phyloP scores from a whole-genome alignment of 1,140 invertebrate species.

The Leptinotarsa defecta region DNA sequence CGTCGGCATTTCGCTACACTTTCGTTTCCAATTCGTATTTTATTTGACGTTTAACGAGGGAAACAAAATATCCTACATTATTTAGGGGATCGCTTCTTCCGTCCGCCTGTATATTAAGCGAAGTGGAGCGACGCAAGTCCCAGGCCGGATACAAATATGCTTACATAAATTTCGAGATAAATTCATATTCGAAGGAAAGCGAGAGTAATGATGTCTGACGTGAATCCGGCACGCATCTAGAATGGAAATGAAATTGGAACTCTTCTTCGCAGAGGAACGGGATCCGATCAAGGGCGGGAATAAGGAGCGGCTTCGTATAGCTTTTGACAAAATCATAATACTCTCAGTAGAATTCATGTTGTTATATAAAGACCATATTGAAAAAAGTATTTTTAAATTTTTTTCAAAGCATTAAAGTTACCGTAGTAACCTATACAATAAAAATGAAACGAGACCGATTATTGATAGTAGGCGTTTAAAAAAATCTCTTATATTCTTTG shows the following conservation, averaged over 20 bases:
- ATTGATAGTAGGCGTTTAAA: no score
- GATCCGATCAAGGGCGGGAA: not conserved
- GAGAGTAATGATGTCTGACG: conserved; percentile 3
- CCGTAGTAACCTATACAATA: no score
- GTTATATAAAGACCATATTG: no score
- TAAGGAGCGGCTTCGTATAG: no score
- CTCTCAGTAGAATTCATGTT: no score
- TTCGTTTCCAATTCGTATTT: not conserved
- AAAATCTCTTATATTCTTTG: no score
- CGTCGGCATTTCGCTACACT: not conserved
- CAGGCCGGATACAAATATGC: not conserved
- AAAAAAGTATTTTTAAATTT: no score
- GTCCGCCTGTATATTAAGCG: not conserved
- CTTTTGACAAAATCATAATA: no score
- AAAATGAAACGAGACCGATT: no score
- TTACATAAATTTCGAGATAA: conserved; percentile 7
- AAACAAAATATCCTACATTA: not conserved
- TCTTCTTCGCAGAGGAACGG: not conserved
- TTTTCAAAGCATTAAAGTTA: no score
- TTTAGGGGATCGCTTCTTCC: not conserved
- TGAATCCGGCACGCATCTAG: not conserved
- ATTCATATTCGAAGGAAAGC: conserved; percentile 8
- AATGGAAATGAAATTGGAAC: not conserved
- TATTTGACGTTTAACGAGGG: conserved; percentile 2
- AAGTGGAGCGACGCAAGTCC: not conserved